phyloP scores from a whole-genome alignment of 2,888 invertebrate genomes.

The Pimpla rufipes region DNA sequence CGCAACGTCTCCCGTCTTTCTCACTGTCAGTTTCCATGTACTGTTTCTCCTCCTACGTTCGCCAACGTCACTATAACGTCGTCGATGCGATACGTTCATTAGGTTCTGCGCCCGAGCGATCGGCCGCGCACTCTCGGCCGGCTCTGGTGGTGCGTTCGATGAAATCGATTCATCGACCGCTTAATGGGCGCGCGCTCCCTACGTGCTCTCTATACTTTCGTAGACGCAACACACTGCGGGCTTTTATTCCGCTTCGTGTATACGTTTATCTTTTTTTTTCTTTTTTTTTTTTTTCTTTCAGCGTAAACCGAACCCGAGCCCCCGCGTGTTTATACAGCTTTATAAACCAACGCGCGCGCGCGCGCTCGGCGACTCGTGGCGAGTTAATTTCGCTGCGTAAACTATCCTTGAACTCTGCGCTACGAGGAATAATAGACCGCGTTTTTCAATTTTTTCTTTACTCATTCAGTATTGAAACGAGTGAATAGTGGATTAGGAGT shows the following conservation, averaged over 20 bases:
- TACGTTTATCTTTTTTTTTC: conserved; percentile 13
- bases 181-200: conserved; percentile 38
- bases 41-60: conserved; percentile 22
- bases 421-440: background rate
- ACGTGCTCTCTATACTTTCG: background rate
- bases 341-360: background rate
- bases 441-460: background rate
- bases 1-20: conserved; percentile 24
- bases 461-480: no score
- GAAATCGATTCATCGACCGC: conserved; percentile 62
- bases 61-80: conserved; percentile 29
- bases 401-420: background rate
- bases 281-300: no score
- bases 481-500: no score
- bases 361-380: no score
- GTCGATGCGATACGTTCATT: conserved; percentile 56
- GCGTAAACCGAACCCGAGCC: conserved; percentile 19
- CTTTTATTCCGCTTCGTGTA: conserved; percentile 36
- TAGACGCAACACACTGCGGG: conserved; percentile 43
- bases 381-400: background rate
- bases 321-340: conserved; percentile 11
- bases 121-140: conserved; percentile 15
- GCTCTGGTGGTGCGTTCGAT: conserved; percentile 49
- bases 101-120: no score
- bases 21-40: conserved; percentile 19